phyloP scores from a whole-genome alignment of 1,140 invertebrate species.

The Dendrolimus kikuchii region DNA sequence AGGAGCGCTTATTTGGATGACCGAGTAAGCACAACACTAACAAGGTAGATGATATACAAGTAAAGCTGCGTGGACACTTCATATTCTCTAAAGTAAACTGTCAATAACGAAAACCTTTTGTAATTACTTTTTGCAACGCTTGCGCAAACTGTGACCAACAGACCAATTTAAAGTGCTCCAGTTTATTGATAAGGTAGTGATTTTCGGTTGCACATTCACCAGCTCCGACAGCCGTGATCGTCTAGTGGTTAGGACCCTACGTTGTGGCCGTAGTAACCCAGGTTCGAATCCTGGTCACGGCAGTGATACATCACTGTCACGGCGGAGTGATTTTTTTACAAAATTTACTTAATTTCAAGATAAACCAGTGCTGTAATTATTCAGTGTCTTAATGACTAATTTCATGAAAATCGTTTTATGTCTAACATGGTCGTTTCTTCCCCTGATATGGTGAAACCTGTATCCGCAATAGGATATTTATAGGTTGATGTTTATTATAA shows the following conservation, averaged over 20 bases:
- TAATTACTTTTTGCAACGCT: neutral
- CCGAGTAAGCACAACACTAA: too few species aligned
- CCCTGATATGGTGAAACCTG: too few species aligned
- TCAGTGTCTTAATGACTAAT: too few species aligned
- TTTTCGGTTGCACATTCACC: conserved; percentile 1
- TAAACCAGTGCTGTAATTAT: neutral
- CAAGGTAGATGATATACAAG: too few species aligned
- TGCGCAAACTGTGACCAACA: neutral
- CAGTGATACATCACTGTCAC: conserved; percentile 11
- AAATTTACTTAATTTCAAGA: neutral
- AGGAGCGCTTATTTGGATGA: too few species aligned
- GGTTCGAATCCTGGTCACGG: conserved; percentile 47
- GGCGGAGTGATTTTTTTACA: conserved; percentile 1
- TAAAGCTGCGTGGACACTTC: neutral
- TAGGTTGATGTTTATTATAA: too few species aligned
- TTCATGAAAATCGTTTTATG: too few species aligned
- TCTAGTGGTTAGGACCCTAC: conserved; percentile 55
- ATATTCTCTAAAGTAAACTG: neutral
- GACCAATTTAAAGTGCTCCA: conserved; percentile 2
- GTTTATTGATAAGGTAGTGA: neutral
- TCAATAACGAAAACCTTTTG: neutral
- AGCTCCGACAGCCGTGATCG: conserved; percentile 28
- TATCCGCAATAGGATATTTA: too few species aligned
- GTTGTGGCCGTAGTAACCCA: conserved; percentile 55
- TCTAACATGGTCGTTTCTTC: too few species aligned